Evolutionary conservation across 92 coral and sea anemone species (phyloP).

Genomic region (Siderastrea radians): DNA sequence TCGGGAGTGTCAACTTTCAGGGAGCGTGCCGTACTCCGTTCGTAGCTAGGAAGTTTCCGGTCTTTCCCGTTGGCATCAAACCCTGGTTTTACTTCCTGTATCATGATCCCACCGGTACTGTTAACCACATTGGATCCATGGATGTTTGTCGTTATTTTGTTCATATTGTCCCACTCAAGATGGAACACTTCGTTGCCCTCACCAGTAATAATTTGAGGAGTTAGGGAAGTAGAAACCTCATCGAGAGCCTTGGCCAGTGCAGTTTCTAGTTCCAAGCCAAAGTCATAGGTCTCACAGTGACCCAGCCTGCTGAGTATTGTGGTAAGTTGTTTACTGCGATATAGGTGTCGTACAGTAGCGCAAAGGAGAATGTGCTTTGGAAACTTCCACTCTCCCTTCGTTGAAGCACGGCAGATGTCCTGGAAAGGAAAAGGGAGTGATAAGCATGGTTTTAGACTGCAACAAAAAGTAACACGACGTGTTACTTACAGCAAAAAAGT

Average conservation of each 20-base stretch:
- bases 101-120: constrained; percentile 56
- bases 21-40: not conserved
- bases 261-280: constrained; percentile 14
- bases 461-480: not conserved
- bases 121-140: constrained; percentile 66
- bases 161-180: constrained; percentile 61
- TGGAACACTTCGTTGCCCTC: constrained; percentile 52
- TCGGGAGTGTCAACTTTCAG: no score
- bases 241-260: constrained; percentile 55
- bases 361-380: constrained; percentile 63
- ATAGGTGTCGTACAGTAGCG: constrained; percentile 44
- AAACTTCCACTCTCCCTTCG: constrained; percentile 51
- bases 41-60: constrained; percentile 24
- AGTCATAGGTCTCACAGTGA: constrained; percentile 65
- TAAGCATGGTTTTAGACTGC: not conserved
- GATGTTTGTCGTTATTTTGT: constrained; percentile 44
- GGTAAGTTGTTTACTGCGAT: constrained; percentile 58
- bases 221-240: constrained; percentile 48
- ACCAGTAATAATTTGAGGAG: constrained; percentile 37
- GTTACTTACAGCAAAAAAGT: constrained; percentile 2
- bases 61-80: constrained; percentile 27
- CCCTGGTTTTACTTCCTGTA: constrained; percentile 54
- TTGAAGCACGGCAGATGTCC: constrained; percentile 44
- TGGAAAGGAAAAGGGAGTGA: not conserved
- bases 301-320: constrained; percentile 49